Conservation (phyloP, 2,888 invertebrate species). For the Dasypolia templi region DNA sequence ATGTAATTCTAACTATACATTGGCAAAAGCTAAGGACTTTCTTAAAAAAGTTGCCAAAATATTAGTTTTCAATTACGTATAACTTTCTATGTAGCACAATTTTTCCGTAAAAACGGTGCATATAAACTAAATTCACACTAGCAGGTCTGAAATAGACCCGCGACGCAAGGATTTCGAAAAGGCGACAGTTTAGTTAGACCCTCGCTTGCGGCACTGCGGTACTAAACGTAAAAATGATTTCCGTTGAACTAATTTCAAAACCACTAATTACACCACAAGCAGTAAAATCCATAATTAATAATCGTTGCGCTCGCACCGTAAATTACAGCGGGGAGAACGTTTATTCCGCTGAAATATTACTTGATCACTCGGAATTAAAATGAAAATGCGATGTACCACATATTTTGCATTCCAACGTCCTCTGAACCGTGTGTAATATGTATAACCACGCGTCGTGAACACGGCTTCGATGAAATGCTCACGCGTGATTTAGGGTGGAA, state of each 20-base stretch:
- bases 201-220: conserved; percentile 29
- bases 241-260: conserved; percentile 66
- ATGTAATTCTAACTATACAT: not conserved
- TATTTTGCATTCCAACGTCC: conserved; percentile 69
- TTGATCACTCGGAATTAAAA: conserved; percentile 72
- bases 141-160: conserved; percentile 22
- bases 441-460: conserved; percentile 64
- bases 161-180: conserved; percentile 15
- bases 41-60: not conserved
- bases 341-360: conserved; percentile 74
- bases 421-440: conserved; percentile 65
- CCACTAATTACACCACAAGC: conserved; percentile 67
- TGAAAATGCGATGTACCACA: conserved; percentile 69
- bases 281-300: conserved; percentile 70
- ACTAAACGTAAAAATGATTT: conserved; percentile 60
- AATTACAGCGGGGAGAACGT: conserved; percentile 69
- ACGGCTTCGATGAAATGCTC: conserved; percentile 74
- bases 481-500: conserved; percentile 78
- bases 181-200: conserved; percentile 12
- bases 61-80: not conserved
- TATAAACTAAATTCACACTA: conserved; percentile 10
- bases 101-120: not conserved
- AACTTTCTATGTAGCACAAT: not conserved
- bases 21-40: not conserved
- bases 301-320: conserved; percentile 66